Percentiles rank a stretch among this genome's conserved stretches.
Conservation (phyloP, 1,140 invertebrate genomes). For the Drosophila obscura region DNA sequence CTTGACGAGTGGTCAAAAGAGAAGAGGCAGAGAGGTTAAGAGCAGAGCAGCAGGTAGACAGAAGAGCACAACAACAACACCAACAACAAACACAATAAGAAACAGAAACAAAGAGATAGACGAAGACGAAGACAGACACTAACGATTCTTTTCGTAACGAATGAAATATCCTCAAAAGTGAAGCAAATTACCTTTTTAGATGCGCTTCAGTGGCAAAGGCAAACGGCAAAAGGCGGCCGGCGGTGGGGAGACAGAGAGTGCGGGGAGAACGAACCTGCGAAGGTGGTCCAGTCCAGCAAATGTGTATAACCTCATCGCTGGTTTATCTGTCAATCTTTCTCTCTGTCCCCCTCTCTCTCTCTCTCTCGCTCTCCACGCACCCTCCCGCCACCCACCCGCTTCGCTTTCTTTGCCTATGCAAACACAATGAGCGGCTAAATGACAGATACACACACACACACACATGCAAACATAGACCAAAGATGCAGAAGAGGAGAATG, state of each 20-base stretch:
- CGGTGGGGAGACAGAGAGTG: neutral
- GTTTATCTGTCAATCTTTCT: slow-evolving; percentile 53
- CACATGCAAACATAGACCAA: slow-evolving; percentile 52
- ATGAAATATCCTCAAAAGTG: slow-evolving; percentile 30
- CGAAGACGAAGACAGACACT: too few relatives aligned
- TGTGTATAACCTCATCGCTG: slow-evolving; percentile 30
- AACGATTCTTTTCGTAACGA: slow-evolving; percentile 41
- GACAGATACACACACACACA: slow-evolving; percentile 55
- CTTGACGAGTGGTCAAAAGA: too few relatives aligned
- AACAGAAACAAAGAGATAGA: too few relatives aligned
- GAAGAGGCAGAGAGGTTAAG: too few relatives aligned
- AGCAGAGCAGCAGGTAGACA: slow-evolving; percentile 35
- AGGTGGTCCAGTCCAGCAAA: slow-evolving; percentile 53
- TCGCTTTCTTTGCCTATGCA: slow-evolving; percentile 29
- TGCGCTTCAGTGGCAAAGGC: slow-evolving; percentile 47
- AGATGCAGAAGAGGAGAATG: slow-evolving; percentile 30
- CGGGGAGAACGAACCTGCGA: slow-evolving; percentile 38
- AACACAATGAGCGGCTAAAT: slow-evolving; percentile 60
- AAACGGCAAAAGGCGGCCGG: slow-evolving; percentile 21
- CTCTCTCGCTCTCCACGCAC: slow-evolving; percentile 14
- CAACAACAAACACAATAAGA: slow-evolving; percentile 6
- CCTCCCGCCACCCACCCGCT: neutral
- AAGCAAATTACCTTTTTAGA: slow-evolving; percentile 71
- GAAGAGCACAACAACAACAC: slow-evolving; percentile 9
- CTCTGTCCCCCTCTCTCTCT: neutral